Percentiles rank a stretch among this genome's conserved stretches.
These are phyloP conservation scores for Myrmecophaga tridactyla DNA, from an alignment of 2,113 vertebrate species.

Conservation along the genomic window DNA sequence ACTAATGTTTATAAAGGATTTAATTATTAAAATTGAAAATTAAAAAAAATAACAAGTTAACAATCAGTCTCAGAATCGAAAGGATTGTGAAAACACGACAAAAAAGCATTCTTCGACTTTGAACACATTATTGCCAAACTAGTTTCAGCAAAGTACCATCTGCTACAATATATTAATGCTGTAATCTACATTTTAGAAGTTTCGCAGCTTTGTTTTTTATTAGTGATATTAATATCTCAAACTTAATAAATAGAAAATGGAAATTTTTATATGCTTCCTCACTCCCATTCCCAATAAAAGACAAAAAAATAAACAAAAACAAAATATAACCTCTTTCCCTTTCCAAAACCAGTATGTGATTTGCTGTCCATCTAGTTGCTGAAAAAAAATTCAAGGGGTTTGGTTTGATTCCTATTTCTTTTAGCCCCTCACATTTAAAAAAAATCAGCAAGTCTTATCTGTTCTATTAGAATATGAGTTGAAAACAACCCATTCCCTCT, in stretches of 20 bases:
- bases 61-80: background rate
- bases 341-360: background rate
- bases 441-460: background rate
- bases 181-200: background rate
- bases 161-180: background rate
- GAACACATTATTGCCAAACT: background rate
- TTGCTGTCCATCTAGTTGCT: background rate
- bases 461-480: background rate
- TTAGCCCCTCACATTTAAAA: background rate
- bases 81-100: background rate
- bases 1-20: background rate
- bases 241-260: background rate
- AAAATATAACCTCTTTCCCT: background rate
- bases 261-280: background rate
- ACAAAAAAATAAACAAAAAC: background rate
- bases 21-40: background rate
- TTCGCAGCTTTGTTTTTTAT: background rate
- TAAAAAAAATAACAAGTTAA: background rate
- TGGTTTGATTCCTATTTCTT: background rate
- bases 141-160: background rate
- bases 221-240: background rate
- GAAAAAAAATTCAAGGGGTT: background rate
- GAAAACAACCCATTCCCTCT: background rate
- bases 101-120: background rate
- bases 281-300: background rate